Evolutionary conservation across 2,888 invertebrate species (phyloP).

Genomic region (Pterostichus niger): DNA sequence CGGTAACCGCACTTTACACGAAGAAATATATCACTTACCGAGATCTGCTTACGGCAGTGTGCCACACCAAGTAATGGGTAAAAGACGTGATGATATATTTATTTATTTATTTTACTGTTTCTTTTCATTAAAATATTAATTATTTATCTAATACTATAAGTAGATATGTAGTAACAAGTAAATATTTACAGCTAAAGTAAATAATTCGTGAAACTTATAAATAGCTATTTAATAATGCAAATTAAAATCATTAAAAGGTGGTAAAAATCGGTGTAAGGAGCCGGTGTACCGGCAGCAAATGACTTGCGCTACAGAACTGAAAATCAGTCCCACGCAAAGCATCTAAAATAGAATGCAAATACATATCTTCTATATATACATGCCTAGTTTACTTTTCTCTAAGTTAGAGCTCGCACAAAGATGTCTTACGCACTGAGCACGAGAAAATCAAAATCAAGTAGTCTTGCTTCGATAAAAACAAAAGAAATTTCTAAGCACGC

Average conservation of each 20-base stretch:
- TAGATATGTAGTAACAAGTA: background rate
- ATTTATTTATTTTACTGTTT: background rate
- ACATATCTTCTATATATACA: slow-evolving; percentile 65
- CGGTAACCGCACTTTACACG: too few species aligned
- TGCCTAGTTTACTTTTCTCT: slow-evolving; percentile 52
- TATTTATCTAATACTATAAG: too few species aligned
- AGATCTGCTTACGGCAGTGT: too few species aligned
- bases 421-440: slow-evolving; percentile 31
- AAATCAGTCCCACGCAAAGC: slow-evolving; percentile 63
- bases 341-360: slow-evolving; percentile 66
- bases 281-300: background rate
- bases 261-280: slow-evolving; percentile 22
- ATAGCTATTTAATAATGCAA: slow-evolving; percentile 18
- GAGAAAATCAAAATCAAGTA: slow-evolving; percentile 19
- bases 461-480: slow-evolving; percentile 13
- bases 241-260: slow-evolving; percentile 9
- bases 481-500: slow-evolving; percentile 2
- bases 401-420: slow-evolving; percentile 5
- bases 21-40: too few species aligned
- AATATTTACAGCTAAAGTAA: background rate
- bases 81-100: too few species aligned
- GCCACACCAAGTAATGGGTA: too few species aligned
- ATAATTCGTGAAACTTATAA: too few species aligned
- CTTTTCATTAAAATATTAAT: background rate
- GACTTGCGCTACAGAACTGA: slow-evolving; percentile 6